phyloP scores from a whole-genome alignment of 2,888 invertebrate species.

The Campoplex capitator region DNA sequence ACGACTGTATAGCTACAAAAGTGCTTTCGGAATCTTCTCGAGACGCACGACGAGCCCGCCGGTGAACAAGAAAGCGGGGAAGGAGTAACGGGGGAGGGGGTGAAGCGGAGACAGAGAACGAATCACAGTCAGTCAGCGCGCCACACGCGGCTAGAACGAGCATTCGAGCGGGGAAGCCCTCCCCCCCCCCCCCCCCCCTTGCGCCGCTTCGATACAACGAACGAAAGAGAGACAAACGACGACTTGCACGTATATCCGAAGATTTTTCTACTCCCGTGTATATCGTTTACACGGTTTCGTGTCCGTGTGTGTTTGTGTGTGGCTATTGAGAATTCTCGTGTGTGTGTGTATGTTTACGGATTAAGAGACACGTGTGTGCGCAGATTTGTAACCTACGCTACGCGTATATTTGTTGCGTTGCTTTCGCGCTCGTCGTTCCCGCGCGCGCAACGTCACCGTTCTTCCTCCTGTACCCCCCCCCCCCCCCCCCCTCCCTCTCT shows the following conservation, averaged over 20 bases:
- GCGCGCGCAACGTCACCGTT: conserved; percentile 68
- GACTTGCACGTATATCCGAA: conserved; percentile 63
- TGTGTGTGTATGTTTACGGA: neutral
- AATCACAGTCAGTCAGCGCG: neutral
- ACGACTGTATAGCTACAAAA: conserved; percentile 12
- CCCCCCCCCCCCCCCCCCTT: neutral
- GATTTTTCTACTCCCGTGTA: conserved; percentile 35
- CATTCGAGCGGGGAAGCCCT: neutral
- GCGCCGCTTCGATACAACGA: neutral
- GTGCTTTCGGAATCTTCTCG: conserved; percentile 14
- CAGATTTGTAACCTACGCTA: conserved; percentile 77
- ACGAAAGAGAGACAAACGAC: conserved; percentile 27
- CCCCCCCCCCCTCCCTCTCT: neutral
- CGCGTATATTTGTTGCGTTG: conserved; percentile 74
- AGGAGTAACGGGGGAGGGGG: neutral
- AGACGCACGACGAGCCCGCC: neutral
- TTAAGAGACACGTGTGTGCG: conserved; percentile 76
- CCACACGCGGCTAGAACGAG: conserved; percentile 9
- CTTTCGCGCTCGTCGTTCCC: conserved; percentile 70
- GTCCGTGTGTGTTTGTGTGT: too few relatives aligned
- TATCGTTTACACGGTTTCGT: conserved; percentile 34
- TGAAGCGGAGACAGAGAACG: neutral
- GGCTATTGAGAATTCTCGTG: neutral
- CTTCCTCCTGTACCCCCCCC: neutral
- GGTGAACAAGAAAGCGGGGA: neutral